Evolutionary conservation across 2,888 invertebrate genomes (phyloP).

Genomic region (Sarcophaga rosellei): DNA sequence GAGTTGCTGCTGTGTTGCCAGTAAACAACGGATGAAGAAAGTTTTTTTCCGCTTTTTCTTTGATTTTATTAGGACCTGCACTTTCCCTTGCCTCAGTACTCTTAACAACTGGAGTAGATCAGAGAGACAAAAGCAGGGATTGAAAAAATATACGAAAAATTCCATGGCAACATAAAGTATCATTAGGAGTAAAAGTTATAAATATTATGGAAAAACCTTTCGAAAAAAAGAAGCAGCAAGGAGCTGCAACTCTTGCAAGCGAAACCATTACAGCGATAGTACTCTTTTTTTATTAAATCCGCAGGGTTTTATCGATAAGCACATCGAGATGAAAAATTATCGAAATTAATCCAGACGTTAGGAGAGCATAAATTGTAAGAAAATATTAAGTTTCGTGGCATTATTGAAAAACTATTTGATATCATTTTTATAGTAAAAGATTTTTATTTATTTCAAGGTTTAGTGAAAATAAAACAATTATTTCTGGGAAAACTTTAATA

Average conservation of each 20-base stretch:
- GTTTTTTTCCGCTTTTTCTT: conserved; percentile 15
- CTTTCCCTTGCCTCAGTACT: neutral
- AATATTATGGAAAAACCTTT: conserved; percentile 38
- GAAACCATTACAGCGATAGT: neutral
- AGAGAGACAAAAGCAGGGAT: neutral
- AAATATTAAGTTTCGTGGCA: no score
- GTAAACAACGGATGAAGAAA: conserved; percentile 33
- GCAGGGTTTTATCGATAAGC: conserved; percentile 27
- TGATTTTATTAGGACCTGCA: neutral
- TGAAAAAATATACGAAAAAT: neutral
- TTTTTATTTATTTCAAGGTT: no score
- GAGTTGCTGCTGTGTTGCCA: conserved; percentile 42
- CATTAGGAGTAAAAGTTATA: conserved; percentile 54
- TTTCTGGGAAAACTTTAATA: no score
- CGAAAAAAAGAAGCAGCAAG: neutral
- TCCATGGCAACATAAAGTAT: conserved; percentile 33
- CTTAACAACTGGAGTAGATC: neutral
- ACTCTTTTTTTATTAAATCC: conserved; percentile 6
- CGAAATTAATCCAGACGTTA: conserved; percentile 44
- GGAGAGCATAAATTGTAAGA: no score
- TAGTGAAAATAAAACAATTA: no score
- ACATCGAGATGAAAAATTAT: conserved; percentile 52
- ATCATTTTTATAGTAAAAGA: no score
- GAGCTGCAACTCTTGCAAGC: neutral
- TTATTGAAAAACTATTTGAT: no score